Percentiles rank a stretch among this genome's conserved stretches.
Conservation (phyloP, 2,888 invertebrate genomes). For the Drosophila emarginata region DNA sequence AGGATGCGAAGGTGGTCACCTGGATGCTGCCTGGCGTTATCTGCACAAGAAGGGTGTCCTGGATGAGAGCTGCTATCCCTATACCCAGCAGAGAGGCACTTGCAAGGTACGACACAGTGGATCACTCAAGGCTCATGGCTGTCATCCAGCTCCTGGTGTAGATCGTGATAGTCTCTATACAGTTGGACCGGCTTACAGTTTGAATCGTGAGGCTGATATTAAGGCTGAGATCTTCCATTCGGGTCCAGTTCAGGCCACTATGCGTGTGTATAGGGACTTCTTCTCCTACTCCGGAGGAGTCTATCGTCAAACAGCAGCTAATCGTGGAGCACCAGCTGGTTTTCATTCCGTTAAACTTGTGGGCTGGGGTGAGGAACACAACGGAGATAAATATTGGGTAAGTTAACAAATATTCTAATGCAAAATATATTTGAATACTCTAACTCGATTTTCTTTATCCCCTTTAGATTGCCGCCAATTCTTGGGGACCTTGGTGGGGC, state of each 20-base stretch:
- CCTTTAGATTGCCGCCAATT: slow-evolving; percentile 93
- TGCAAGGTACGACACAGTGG: slow-evolving; percentile 86
- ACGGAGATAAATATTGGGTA: slow-evolving; percentile 92
- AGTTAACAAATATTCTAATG: slow-evolving; percentile 68
- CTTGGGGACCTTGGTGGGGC: slow-evolving; percentile 97
- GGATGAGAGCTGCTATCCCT: slow-evolving; percentile 93
- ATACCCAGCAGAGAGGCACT: slow-evolving; percentile 85
- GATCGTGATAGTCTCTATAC: slow-evolving; percentile 86
- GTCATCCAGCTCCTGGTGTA: slow-evolving; percentile 81
- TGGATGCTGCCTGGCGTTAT: slow-evolving; percentile 96
- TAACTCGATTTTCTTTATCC: slow-evolving; percentile 52
- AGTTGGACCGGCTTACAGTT: slow-evolving; percentile 89
- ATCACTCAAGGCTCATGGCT: slow-evolving; percentile 83
- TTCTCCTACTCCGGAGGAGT: slow-evolving; percentile 94
- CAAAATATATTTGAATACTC: background rate
- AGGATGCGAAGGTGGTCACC: slow-evolving; percentile 93
- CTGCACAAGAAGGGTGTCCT: slow-evolving; percentile 91
- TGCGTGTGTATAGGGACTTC: slow-evolving; percentile 95
- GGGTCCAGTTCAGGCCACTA: slow-evolving; percentile 97
- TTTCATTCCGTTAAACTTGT: slow-evolving; percentile 95
- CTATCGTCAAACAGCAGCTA: slow-evolving; percentile 87
- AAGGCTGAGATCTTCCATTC: slow-evolving; percentile 95
- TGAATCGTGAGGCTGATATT: slow-evolving; percentile 91
- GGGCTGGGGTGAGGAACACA: slow-evolving; percentile 93
- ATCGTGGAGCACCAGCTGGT: slow-evolving; percentile 85